A percentile compares a stretch with the other conserved stretches of the same genome.
Conservation (phyloP, 2,888 invertebrate genomes). For the Patella ulyssiponensis region DNA sequence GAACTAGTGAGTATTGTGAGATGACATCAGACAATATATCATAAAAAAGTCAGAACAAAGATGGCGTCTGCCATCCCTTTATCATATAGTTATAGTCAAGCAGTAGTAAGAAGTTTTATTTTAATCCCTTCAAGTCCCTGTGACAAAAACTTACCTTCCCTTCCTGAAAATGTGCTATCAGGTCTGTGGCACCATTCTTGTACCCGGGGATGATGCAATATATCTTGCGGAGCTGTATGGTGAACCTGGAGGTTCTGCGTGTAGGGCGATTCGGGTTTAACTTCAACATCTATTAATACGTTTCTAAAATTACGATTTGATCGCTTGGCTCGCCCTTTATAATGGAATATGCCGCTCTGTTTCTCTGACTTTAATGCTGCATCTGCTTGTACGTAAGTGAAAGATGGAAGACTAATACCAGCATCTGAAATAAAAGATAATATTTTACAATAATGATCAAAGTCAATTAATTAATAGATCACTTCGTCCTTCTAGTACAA, state of each 20-base stretch:
- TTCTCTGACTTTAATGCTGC: background rate
- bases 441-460: too few species aligned
- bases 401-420: background rate
- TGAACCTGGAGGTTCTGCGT: background rate
- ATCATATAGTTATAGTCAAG: too few species aligned
- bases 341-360: background rate
- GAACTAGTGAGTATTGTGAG: too few species aligned
- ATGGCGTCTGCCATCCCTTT: too few species aligned
- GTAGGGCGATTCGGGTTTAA: background rate
- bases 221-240: background rate
- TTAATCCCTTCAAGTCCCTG: too few species aligned
- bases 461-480: too few species aligned
- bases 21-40: too few species aligned
- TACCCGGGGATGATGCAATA: background rate
- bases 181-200: slow-evolving; percentile 2
- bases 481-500: too few species aligned
- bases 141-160: background rate
- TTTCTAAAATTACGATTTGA: background rate
- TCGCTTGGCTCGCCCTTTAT: background rate
- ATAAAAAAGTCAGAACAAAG: too few species aligned
- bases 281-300: background rate
- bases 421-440: background rate
- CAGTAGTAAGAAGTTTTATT: too few species aligned
- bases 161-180: background rate
- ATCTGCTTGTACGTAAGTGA: background rate